phyloP scores from a whole-genome alignment of 92 coral and sea anemone species.

The Nematostella vectensis region DNA sequence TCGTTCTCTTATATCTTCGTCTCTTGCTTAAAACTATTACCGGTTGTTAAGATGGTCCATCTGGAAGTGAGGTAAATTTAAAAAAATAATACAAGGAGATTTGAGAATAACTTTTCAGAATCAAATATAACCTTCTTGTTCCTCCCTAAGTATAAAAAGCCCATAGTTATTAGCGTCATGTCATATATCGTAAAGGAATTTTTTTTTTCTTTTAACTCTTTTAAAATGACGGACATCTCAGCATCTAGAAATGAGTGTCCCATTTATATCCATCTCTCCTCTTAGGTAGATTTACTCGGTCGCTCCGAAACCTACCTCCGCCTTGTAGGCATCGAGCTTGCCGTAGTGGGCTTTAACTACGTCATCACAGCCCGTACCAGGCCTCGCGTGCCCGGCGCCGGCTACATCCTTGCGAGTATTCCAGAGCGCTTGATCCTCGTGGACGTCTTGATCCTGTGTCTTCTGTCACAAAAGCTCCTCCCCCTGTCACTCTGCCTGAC shows the following conservation, averaged over 20 bases:
- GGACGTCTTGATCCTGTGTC: slow-evolving; percentile 10
- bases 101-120: no score
- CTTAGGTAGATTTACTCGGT: background rate
- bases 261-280: background rate
- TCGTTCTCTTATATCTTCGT: no score
- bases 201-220: no score
- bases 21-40: no score
- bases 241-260: background rate
- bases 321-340: background rate
- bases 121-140: no score
- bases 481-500: slow-evolving; percentile 16
- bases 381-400: slow-evolving; percentile 3
- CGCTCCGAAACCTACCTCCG: background rate
- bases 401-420: slow-evolving; percentile 12
- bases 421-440: slow-evolving; percentile 10
- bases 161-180: no score
- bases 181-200: no score
- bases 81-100: no score
- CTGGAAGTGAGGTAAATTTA: no score
- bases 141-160: no score
- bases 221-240: no score
- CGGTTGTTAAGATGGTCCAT: no score
- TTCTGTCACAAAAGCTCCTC: slow-evolving; percentile 6
- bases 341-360: background rate
- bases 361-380: slow-evolving; percentile 9